Conservation (phyloP, 1,140 invertebrate species). For the Ceratosolen solmsi region DNA sequence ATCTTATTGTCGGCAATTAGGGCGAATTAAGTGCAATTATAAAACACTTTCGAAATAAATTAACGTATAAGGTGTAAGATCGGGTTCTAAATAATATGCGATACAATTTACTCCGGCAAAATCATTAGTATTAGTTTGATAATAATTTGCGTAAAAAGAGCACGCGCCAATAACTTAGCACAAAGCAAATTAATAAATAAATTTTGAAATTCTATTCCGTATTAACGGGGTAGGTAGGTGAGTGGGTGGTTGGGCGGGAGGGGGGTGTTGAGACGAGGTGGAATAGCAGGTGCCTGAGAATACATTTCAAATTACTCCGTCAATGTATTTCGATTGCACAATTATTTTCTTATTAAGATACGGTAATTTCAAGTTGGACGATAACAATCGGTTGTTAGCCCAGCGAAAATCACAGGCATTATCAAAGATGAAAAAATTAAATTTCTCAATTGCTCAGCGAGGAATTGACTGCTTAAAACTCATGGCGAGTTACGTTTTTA, state of each 20-base stretch:
- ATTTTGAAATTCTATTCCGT: not conserved
- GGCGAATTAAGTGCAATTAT: no score
- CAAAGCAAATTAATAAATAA: not conserved
- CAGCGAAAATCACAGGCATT: conserved; percentile 8
- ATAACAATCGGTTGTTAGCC: conserved; percentile 27
- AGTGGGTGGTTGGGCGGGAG: no score
- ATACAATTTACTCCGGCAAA: no score
- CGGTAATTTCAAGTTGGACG: not conserved
- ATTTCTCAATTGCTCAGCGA: not conserved
- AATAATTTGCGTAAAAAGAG: no score
- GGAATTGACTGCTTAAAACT: conserved; percentile 16
- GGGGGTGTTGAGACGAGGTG: no score
- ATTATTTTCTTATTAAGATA: conserved; percentile 30
- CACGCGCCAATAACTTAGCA: no score
- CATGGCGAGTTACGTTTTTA: not conserved
- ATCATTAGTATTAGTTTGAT: no score
- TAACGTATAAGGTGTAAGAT: no score
- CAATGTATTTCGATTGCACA: not conserved
- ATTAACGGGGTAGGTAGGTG: not conserved
- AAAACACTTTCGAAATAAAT: no score
- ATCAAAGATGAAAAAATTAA: conserved; percentile 19
- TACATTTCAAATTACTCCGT: not conserved
- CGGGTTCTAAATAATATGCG: no score
- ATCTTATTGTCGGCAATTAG: no score
- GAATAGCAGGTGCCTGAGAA: conserved; percentile 2